Percentiles rank a stretch among this genome's conserved stretches.
Evolutionary conservation across 2,888 invertebrate species (phyloP).

Genomic region (Cheiracanthium punctorium): DNA sequence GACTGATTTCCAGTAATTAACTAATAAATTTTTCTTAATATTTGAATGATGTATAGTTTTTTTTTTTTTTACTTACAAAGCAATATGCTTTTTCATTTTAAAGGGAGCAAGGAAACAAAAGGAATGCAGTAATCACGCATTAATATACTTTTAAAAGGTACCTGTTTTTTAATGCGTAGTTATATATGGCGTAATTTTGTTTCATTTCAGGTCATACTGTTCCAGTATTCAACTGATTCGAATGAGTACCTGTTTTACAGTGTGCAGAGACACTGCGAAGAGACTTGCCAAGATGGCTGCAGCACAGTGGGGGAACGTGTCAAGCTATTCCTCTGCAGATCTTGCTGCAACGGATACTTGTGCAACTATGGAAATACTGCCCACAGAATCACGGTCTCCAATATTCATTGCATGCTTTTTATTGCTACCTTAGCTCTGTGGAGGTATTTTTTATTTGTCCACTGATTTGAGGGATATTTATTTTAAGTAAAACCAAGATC

Average conservation of each 20-base stretch:
- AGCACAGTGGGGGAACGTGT: conserved; percentile 92
- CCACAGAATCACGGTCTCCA: conserved; percentile 14
- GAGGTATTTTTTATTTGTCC: conserved; percentile 55
- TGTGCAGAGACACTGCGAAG: conserved; percentile 87
- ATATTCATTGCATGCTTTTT: conserved; percentile 38
- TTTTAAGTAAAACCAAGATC: no score
- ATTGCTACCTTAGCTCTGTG: conserved; percentile 36
- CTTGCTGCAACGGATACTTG: conserved; percentile 86
- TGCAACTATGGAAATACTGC: conserved; percentile 85
- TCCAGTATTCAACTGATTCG: conserved; percentile 56
- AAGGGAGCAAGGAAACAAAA: no score
- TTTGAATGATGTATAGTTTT: no score
- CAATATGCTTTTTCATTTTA: no score
- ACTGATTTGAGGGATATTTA: conserved; percentile 59
- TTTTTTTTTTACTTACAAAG: no score
- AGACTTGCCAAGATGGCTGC: conserved; percentile 90
- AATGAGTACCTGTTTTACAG: conserved; percentile 80
- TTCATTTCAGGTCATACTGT: conserved; percentile 52
- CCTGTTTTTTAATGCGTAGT: background rate
- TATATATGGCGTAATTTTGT: background rate
- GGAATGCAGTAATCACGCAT: no score
- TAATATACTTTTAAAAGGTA: no score
- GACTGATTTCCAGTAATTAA: no score
- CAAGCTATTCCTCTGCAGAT: conserved; percentile 88
- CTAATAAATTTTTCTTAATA: no score